Base-by-base conservation (phyloP, 2,888 invertebrate species). In the Hipparchia semele region DNA sequence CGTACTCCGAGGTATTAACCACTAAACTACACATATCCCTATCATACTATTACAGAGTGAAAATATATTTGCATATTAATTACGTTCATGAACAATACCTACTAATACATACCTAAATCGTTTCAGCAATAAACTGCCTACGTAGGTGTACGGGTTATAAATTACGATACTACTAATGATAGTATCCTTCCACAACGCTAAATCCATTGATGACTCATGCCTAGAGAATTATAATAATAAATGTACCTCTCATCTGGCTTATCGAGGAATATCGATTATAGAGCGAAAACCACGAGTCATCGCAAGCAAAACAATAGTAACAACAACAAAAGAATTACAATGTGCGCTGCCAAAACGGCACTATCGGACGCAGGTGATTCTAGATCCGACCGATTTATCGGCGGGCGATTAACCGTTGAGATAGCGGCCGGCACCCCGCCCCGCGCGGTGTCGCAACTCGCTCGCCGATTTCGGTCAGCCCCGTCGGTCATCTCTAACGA, bases 401-500 rank as follows among this genome's bases (percentile, higher is more conserved):
- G 85, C 85, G 87, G 84, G 85, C 87, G 89, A 91, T 91, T 85
- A 83, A 86, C 84, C 83, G 85, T 81, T 82, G 80, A 80, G 89
- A 90, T 90, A 90, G 89, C 88, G 87, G 86, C 58, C 68, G 64
- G 70, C 70, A 70, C 64, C 54, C 64, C 72, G 73, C 70, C 65
- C 75, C 73, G 51, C 64, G 81, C 85, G 84, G 84, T 90, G 91
- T 90, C 90, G 91, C 49, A 39, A 39, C 84, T 82, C 80, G 80
- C 54, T 82, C 87, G 89, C 90, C 85, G 90, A 90, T 90, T 91
- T 90, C 87, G 89, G 90, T 77, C 72, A 84, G 83, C 78, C 78
- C 3, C 78, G 79, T 89, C 90, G 91, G 90, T 91, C 90, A 91
- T 91, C 89, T 91, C 91, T 91, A 91, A 91, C 91, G 92, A 93